Evolutionary conservation across 2,797 vertebrate genomes (phyloP).

Genomic region (Onychomys torridus): DNA sequence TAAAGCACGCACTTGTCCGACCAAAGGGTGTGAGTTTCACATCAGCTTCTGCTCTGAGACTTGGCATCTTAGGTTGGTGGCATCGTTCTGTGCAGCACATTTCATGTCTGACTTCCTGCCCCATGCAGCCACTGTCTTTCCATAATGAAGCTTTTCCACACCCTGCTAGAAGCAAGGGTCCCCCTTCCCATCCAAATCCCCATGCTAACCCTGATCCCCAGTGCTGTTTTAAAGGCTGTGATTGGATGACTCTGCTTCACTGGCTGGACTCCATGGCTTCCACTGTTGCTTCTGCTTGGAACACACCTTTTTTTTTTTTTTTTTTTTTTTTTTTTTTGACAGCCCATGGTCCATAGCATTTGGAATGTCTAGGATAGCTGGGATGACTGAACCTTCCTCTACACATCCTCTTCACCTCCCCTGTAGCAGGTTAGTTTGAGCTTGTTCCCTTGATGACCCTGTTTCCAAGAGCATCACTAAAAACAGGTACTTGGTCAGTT

Average conservation of each 20-base stretch:
- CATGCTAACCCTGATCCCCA: background rate
- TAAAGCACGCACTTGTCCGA: conserved; percentile 67
- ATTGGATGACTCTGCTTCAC: background rate
- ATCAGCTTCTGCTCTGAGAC: conserved; percentile 18
- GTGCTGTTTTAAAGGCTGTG: background rate
- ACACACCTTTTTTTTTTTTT: background rate
- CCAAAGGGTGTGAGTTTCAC: conserved; percentile 7
- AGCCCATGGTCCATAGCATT: too few species aligned
- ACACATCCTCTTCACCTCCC: background rate
- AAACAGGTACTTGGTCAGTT: background rate
- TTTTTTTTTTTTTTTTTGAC: background rate
- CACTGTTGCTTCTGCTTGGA: background rate
- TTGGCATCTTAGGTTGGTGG: background rate
- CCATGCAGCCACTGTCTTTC: background rate
- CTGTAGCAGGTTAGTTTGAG: background rate
- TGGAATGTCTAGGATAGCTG: too few species aligned
- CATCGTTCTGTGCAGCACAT: background rate
- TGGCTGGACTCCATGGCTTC: background rate
- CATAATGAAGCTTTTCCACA: background rate
- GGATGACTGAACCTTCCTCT: background rate
- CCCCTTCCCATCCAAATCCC: background rate
- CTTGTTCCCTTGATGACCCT: conserved; percentile 14
- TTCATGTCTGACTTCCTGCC: background rate
- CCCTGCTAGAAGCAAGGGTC: background rate
- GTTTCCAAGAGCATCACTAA: background rate